Percentiles rank a stretch among this genome's conserved stretches.
Conservation (phyloP, 2,113 vertebrate species). For the Monopterus albus region DNA sequence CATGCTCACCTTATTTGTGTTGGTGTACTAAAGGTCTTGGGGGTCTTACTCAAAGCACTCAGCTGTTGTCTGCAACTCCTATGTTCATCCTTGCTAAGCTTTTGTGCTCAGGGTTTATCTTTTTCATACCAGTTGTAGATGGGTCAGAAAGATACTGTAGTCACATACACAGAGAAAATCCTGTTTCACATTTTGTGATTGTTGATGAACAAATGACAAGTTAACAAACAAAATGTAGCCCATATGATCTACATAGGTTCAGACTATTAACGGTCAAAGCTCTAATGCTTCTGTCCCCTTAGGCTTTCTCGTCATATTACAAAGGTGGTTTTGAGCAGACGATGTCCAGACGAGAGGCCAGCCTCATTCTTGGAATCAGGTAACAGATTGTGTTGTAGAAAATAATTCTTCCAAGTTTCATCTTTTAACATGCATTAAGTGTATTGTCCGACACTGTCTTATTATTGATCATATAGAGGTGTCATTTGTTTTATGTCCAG, state of each 20-base stretch:
- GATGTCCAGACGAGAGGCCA: slow-evolving; percentile 94
- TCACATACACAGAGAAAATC: too few species aligned
- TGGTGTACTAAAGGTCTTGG: too few species aligned
- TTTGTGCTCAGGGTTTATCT: too few species aligned
- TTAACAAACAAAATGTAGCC: too few species aligned
- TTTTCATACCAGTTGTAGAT: too few species aligned
- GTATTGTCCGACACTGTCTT: background rate
- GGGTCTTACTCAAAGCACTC: too few species aligned
- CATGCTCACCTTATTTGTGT: too few species aligned
- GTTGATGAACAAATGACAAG: too few species aligned
- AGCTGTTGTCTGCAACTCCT: too few species aligned
- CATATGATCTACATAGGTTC: background rate
- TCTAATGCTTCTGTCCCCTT: background rate
- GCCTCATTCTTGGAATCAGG: slow-evolving; percentile 94
- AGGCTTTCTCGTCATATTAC: slow-evolving; percentile 91
- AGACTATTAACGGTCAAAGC: background rate
- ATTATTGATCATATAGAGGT: background rate
- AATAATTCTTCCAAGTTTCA: background rate
- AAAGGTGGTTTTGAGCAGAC: slow-evolving; percentile 97
- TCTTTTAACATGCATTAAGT: background rate
- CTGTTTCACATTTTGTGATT: too few species aligned
- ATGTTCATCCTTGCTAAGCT: too few species aligned
- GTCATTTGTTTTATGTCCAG: slow-evolving; percentile 75
- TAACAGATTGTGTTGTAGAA: slow-evolving; percentile 56
- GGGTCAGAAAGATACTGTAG: too few species aligned